Percentiles rank a stretch among this genome's conserved stretches.
Conservation (phyloP, 2,113 vertebrate species). For the Symphodus melops region DNA sequence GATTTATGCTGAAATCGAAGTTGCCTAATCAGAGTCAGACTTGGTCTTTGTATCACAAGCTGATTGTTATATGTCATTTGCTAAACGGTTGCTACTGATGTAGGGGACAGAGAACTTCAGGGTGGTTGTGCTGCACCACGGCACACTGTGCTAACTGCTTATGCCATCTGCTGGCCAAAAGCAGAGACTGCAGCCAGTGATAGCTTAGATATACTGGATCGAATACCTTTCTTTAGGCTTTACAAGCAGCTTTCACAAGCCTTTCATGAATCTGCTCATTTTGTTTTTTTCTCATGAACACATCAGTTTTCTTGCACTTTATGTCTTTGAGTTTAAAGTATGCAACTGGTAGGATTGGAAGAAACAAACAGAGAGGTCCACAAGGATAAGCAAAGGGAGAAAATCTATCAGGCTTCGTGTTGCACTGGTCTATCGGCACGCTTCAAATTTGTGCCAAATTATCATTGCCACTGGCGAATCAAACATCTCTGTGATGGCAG, state of each 20-base stretch:
- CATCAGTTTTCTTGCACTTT: neutral
- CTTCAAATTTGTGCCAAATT: slow-evolving; percentile 21
- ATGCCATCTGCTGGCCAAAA: slow-evolving; percentile 80
- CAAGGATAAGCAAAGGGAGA: neutral
- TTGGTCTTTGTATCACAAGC: neutral
- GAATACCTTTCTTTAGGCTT: slow-evolving; percentile 2
- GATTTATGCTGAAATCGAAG: neutral
- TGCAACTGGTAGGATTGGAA: neutral
- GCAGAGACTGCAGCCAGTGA: slow-evolving; percentile 50
- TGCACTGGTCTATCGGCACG: neutral
- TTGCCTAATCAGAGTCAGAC: neutral
- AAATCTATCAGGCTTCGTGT: neutral
- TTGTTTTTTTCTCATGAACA: neutral
- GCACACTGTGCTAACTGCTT: slow-evolving; percentile 63
- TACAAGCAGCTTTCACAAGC: slow-evolving; percentile 10
- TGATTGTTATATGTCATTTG: neutral
- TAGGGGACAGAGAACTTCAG: neutral
- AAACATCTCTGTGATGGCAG: slow-evolving; percentile 17
- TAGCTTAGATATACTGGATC: slow-evolving; percentile 13
- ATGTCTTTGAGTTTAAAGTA: neutral
- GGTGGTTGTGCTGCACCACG: slow-evolving; percentile 20
- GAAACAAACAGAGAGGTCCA: slow-evolving; percentile 14
- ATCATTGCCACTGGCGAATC: slow-evolving; percentile 25
- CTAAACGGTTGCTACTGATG: slow-evolving; percentile 5
- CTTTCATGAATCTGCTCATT: neutral